Evolutionary conservation across 1,140 invertebrate species (phyloP), one percentile per base, ranked within the genome.

Genomic region (Eriosoma lanigerum): DNA sequence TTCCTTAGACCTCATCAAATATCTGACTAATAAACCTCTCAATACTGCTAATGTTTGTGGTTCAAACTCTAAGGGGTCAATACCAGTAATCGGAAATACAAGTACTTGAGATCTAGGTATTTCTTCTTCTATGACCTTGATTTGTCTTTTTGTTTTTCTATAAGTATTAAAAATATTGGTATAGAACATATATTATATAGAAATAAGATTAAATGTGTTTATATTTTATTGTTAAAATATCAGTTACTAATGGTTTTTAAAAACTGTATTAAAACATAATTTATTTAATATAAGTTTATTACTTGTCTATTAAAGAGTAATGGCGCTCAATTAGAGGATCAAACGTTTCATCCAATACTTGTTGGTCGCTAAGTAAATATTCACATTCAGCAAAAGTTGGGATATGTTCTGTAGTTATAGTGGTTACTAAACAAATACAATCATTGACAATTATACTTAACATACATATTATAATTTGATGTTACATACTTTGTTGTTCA

Each of bases 1-100:
- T 89, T 98, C 95, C 86, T 92, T 89, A n/a, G 95, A 97, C 81
- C 95, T 88, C 95, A 98, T 98, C 26, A 98, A 89, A 87, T 97
- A 98, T 54, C 96, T 89, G 10, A 98, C 96, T 82, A 96, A 90
- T 82, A 95, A 89, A 9, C 97, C 97, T 50, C 94, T 88, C n/a
- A 99, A 88, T 70, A 98, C 93, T 0, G 96, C 97, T 60, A 98
- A 88, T 0, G 96, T 98, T 86, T 97, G 94, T 85, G 92, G 93
- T 85, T 98, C 96, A 85, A 95, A 91, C 84, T 95, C 93, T 5
- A 90, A 90, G 48, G 91, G 90, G 83, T 91, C 92, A 9, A 90
- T 89, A 6, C 94, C 94, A 50, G 92, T 92, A 1, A 96, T 93
- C 82, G 92, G 93, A 84, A 97, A 96, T 15, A 97, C 94, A 52